Base-by-base conservation (phyloP, 2,113 vertebrate species). In the Potamarius usumacintae region DNA sequence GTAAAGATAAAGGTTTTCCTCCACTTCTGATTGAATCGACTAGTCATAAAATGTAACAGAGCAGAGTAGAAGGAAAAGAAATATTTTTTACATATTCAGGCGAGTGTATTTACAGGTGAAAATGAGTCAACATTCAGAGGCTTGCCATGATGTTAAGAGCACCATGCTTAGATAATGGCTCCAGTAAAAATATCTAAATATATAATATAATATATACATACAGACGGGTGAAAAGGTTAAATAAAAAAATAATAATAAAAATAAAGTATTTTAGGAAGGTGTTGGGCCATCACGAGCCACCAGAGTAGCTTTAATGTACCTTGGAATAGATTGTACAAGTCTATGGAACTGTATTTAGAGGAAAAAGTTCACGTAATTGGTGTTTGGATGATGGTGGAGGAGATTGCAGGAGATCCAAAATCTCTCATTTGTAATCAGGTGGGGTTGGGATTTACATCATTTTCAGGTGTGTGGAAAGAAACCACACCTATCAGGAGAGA, bases 71-170 rank as follows among this genome's bases (percentile, higher is more conserved):
- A 72, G 17, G 88, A 87, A 89, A 89, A 93, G 93, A 93, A 94
- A 93, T 92, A 87, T 94, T 92, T 92, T 93, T 71, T 78, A 93
- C 89, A 93, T 83, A 87, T 92, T 86, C 85, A 95, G 93, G 92
- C 94, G 93, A 95, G 92, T 67, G 90, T 96, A 96, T 96, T 96
- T 96, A 98, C 95, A 97, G 86, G 81, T 92, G 34, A 65, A 85
- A 88, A 85, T 90, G 90, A 94, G 93, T 93, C 94, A 95, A 96
- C 96, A 96, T 96, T 97, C 96, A 96, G 94, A 92, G 94, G 90
- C 92, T 88, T 91, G 92, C 92, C 90, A 90, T 92, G 91, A 88
- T 88, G 91, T 85, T 92, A 90, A n/a, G 30, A 91, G 91, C 92
- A 83, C 34, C 94, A 90, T 65, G 90, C 82, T 79, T 63, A 84